phyloP scores from a whole-genome alignment of 2,113 vertebrate genomes.

The Octodon degus region DNA sequence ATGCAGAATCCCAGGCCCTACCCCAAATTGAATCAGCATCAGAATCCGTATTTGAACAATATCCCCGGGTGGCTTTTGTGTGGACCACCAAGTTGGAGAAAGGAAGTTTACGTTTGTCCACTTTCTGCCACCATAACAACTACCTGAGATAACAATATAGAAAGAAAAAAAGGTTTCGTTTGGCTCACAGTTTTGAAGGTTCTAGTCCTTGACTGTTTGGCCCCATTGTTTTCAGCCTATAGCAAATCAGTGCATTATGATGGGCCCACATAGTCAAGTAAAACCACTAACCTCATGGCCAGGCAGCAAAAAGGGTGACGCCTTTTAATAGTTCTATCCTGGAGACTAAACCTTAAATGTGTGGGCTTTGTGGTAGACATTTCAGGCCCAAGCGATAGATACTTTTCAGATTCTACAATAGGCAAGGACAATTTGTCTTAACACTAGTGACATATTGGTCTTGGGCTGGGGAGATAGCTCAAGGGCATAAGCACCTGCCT shows the following conservation, averaged over 20 bases:
- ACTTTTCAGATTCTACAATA: not conserved
- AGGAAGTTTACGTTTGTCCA: not conserved
- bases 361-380: not conserved
- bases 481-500: too few species aligned
- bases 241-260: not conserved
- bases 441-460: not conserved
- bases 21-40: not conserved
- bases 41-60: not conserved
- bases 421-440: not conserved
- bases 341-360: not conserved
- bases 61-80: not conserved
- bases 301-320: not conserved
- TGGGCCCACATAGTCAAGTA: accelerated
- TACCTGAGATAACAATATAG: not conserved
- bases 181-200: not conserved
- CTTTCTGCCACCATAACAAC: not conserved
- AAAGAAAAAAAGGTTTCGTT: not conserved
- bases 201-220: not conserved
- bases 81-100: not conserved
- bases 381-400: not conserved
- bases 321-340: not conserved
- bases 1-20: not conserved
- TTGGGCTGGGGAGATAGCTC: too few species aligned
- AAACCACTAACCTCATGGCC: not conserved
- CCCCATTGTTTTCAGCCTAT: not conserved